A percentile compares a stretch with the other conserved stretches of the same genome.
These are phyloP conservation scores for Cricetomys ansorgei DNA, from an alignment of 2,113 vertebrate species.

Conservation along the genomic window DNA sequence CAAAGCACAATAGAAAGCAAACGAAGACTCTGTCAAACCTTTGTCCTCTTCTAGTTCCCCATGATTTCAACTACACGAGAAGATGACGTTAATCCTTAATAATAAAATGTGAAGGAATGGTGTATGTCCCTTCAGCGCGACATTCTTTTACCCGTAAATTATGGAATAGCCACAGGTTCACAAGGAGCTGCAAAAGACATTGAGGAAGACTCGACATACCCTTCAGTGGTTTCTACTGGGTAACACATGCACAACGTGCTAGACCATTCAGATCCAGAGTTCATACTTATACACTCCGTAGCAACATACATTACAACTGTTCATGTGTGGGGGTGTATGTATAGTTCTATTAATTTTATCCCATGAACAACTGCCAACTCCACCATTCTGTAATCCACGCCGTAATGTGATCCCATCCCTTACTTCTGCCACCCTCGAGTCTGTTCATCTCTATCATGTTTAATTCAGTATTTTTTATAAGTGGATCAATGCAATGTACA, in stretches of 20 bases:
- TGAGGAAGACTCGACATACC: neutral
- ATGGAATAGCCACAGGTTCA: neutral
- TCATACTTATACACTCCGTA: neutral
- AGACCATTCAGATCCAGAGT: neutral
- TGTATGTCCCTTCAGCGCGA: neutral
- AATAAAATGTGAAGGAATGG: neutral
- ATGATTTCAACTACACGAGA: neutral
- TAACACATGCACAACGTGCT: neutral
- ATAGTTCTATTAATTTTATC: neutral
- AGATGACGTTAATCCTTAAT: neutral
- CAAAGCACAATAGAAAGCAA: neutral
- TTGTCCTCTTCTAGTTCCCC: neutral
- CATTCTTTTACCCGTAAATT: constrained; percentile 18
- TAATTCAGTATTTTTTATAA: neutral
- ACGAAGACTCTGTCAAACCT: neutral
- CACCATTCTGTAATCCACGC: neutral
- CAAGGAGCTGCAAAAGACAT: neutral
- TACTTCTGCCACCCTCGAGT: neutral
- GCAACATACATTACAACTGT: neutral
- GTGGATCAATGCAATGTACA: neutral
- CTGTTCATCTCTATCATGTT: neutral
- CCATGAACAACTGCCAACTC: neutral
- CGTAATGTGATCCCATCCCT: neutral
- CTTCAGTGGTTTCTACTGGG: neutral
- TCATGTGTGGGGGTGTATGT: neutral